Evolutionary conservation across 2,797 vertebrate genomes (phyloP), one percentile per base, ranked within the genome.

Genomic region (Liparis tanakae): DNA sequence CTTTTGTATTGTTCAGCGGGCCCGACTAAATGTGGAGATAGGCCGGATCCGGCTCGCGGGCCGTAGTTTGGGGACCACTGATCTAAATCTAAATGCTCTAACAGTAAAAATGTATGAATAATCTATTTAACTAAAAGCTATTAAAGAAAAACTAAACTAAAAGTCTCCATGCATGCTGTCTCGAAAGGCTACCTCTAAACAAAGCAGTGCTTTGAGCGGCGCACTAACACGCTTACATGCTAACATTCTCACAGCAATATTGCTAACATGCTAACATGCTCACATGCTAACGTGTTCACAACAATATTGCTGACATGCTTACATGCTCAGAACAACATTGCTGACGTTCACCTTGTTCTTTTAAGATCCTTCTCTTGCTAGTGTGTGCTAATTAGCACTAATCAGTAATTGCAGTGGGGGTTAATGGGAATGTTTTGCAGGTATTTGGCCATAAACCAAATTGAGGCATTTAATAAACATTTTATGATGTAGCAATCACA

Each of bases 361-460:
- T n/a, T 25, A 6, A 34, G 37, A 48, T 54, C 53, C 25, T 63
- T 44, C 12, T 7, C 33, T 12, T 48, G 33, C 30, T 44, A 55
- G 46, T 18, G 14, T 7, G 20, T 63, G 36, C 36, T 62, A 63
- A 63, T 55, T 56, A 48, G 10, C 14, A 25, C 14, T 63, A 20
- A 18, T 30, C 69, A 17, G 20, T 60, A 66, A 30, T 12, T 60
- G 13, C 36, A 59, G 43, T 34, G 22, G 9, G 10, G 53, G 53
- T n/a, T 69, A 22, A 61, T 48, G 25, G 18, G 33, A 56, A 48
- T 18, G 17, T 55, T 36, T 65, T 65, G 48, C 18, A 51, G 34
- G 13, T 65, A 50, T 50, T 63, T 34, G 34, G 34, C 33, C 7
- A 2, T 51, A 65, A 36, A 58, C n/a, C 54, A 43, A 53, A 70